These are phyloP conservation scores for Heterochromis multidens DNA, from an alignment of 2,113 vertebrate genomes.

Conservation along the genomic window DNA sequence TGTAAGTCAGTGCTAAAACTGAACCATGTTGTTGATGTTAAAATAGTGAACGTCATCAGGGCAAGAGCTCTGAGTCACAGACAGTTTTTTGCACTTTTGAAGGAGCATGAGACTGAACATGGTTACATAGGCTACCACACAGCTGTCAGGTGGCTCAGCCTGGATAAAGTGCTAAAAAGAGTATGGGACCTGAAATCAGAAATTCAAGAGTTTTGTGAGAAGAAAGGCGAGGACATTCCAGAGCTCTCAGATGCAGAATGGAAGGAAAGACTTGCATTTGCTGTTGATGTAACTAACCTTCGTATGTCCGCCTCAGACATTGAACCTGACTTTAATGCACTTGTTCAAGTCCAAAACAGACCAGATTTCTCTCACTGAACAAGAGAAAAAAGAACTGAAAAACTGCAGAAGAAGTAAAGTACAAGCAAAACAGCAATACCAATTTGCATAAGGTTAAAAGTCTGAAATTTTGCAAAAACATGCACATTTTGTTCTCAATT, in stretches of 20 bases:
- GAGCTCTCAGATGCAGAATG: not conserved
- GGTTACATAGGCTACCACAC: too few species aligned
- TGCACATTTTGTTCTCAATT: too few species aligned
- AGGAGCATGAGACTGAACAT: too few species aligned
- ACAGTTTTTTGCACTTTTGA: too few species aligned
- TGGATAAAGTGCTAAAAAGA: not conserved
- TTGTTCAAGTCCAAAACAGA: not conserved
- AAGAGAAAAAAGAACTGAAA: not conserved
- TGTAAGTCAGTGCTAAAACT: too few species aligned
- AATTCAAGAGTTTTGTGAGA: not conserved
- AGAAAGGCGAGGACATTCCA: not conserved
- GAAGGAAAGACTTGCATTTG: not conserved
- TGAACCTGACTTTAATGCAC: not conserved
- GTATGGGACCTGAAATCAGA: not conserved
- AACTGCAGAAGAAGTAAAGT: not conserved
- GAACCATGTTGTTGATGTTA: too few species aligned
- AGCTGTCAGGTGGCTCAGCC: too few species aligned
- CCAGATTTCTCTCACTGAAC: not conserved
- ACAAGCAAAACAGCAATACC: not conserved
- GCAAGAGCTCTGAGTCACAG: not conserved
- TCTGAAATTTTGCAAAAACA: too few species aligned
- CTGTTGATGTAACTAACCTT: not conserved
- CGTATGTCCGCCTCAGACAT: not conserved
- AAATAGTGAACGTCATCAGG: not conserved
- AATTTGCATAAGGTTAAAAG: too few species aligned